A percentile compares a stretch with the other conserved stretches of the same genome.
Evolutionary conservation across 2,113 vertebrate species (phyloP).

Genomic region (Meleagris gallopavo): DNA sequence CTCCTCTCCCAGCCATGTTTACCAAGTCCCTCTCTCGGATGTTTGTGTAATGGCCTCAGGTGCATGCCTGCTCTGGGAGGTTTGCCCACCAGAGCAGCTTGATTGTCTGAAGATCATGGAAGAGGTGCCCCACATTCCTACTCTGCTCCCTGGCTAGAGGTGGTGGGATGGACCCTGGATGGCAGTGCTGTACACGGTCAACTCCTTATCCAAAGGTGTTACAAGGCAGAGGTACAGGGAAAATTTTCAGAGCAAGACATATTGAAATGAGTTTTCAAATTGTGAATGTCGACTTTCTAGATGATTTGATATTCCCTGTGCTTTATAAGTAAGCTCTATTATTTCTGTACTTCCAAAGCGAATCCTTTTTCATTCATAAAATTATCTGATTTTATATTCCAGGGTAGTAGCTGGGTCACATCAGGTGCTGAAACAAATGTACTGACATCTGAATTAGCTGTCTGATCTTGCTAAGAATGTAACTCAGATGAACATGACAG

Average conservation of each 20-base stretch:
- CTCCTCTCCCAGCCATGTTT: not conserved
- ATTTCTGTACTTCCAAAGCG: not conserved
- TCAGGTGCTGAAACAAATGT: not conserved
- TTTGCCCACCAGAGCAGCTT: not conserved
- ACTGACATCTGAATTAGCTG: not conserved
- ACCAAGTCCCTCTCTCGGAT: not conserved
- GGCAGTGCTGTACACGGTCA: not conserved
- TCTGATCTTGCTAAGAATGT: slow-evolving; percentile 10
- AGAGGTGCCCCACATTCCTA: not conserved
- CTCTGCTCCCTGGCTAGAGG: not conserved
- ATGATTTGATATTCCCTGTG: not conserved
- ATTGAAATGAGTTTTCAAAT: not conserved
- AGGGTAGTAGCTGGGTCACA: not conserved
- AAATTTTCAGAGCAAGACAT: not conserved
- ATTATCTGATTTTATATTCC: not conserved
- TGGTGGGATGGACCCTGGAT: not conserved
- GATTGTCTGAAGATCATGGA: rapidly evolving
- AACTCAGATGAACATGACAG: not conserved
- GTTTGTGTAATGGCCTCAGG: not conserved
- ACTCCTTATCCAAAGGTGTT: not conserved
- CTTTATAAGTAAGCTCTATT: not conserved
- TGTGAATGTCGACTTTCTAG: not conserved
- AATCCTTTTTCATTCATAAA: slow-evolving; percentile 18
- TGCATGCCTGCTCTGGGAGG: not conserved
- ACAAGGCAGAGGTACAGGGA: not conserved